These are phyloP conservation scores for Chymomyza fuscimana DNA, from an alignment of 2,888 invertebrate genomes.

Conservation along the genomic window DNA sequence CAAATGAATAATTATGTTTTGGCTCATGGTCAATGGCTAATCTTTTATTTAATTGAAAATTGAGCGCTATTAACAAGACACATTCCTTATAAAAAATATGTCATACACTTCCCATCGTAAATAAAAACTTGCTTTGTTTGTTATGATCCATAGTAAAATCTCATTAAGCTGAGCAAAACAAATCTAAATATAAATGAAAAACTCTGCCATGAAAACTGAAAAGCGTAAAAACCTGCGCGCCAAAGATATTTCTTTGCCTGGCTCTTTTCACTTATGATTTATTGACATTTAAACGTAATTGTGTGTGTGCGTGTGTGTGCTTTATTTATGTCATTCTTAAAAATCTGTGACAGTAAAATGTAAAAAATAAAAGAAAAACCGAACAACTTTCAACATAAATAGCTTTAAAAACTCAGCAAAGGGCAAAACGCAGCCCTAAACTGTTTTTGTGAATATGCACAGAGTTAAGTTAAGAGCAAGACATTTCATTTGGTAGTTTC, in stretches of 20 bases:
- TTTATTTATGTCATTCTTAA: conserved; percentile 11
- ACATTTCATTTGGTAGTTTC: not conserved
- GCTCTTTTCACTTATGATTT: conserved; percentile 53
- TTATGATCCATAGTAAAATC: conserved; percentile 56
- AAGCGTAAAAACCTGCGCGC: not conserved
- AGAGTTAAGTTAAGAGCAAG: not conserved
- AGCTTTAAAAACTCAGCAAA: conserved; percentile 15
- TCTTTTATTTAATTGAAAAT: conserved; percentile 27
- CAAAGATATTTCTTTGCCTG: conserved; percentile 3
- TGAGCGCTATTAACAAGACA: conserved; percentile 28
- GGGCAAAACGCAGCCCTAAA: conserved; percentile 35
- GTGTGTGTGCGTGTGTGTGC: conserved; percentile 12
- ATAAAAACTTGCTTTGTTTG: conserved; percentile 48
- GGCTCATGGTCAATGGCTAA: not conserved
- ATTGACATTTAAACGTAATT: conserved; percentile 64
- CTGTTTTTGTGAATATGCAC: conserved; percentile 8
- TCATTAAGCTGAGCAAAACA: conserved; percentile 45
- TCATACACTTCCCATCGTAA: conserved; percentile 22
- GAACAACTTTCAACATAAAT: not conserved
- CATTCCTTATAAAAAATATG: conserved; percentile 34
- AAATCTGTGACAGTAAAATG: not conserved
- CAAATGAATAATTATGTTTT: not conserved
- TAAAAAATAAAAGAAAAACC: not conserved
- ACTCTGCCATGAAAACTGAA: conserved; percentile 41
- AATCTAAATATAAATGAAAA: conserved; percentile 39